Base-by-base conservation (phyloP, 2,113 vertebrate species). In the Forbesichthys papilliferus region DNA sequence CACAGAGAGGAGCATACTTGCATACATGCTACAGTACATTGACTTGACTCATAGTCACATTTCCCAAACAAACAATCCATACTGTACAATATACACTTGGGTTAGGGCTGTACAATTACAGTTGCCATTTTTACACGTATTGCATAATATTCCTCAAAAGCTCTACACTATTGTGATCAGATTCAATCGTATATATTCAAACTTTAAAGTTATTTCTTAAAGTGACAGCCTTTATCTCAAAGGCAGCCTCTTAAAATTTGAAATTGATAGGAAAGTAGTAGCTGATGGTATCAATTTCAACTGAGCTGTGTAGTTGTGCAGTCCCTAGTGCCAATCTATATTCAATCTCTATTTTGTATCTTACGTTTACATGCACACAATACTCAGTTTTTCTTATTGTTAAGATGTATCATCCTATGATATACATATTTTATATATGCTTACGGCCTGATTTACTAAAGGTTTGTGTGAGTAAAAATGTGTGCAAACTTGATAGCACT, bases 1-100 rank as follows among this genome's bases (percentile, higher is more conserved):
- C 56, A 46, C 75, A 33, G 53, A 11, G 54, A 59, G 34, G 60
- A 53, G 18, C 64, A 69, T 61, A 54, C 48, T 16, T 49, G 36
- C 57, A 47, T 20, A 27, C 27, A 14, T 52, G 49, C 11, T 52
- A 14, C 12, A 10, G 0, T 49, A 49, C 49, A 52, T 14, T 11
- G 11, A 52, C 10, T 52, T 42, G 36, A 42, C 49, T 52, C 11
- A 52, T 11, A 52, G 49, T 52, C 11, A 52, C 11, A 3, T 52
- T 1, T 52, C 49, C 14, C 53, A 55, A 55, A 18, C 18, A 56
- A 48, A 42, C 36, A 6, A 68, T 36, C 52, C 46, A 55, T 18
- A 68, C 12, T 11, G 13, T 55, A 55, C 49, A 52, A 52, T 53
- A 27, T 56, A 10, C 14, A 56, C 18, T 18, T 20, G 16, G 18